A percentile compares a stretch with the other conserved stretches of the same genome.
phyloP scores from a whole-genome alignment of 1,140 invertebrate species.

The Popillia japonica region DNA sequence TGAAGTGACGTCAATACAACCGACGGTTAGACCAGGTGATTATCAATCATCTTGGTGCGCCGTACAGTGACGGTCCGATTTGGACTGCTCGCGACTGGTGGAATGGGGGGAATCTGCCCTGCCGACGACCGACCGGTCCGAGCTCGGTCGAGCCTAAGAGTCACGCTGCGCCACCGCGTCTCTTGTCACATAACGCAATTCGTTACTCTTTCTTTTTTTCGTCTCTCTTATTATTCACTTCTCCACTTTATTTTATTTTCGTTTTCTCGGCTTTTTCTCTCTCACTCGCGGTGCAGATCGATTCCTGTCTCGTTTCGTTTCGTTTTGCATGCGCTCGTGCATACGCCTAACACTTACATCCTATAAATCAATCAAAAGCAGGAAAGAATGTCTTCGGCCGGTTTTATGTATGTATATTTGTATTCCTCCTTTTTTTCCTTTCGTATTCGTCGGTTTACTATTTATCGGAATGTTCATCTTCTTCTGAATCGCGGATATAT shows the following conservation, averaged over 20 bases:
- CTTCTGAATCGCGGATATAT: background rate
- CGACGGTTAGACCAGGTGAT: slow-evolving; percentile 54
- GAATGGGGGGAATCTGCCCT: slow-evolving; percentile 16
- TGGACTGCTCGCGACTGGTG: background rate
- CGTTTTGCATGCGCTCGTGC: background rate
- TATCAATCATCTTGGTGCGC: slow-evolving; percentile 57
- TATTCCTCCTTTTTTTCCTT: background rate
- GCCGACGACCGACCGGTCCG: background rate
- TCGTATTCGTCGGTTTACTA: background rate
- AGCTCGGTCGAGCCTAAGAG: background rate
- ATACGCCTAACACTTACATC: slow-evolving; percentile 20
- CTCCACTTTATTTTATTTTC: slow-evolving; percentile 1
- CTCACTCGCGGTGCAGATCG: background rate
- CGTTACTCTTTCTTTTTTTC: background rate
- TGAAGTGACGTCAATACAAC: slow-evolving; percentile 56
- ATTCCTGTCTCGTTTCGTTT: background rate
- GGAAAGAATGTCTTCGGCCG: slow-evolving; percentile 23
- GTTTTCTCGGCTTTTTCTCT: background rate
- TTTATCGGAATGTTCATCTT: background rate
- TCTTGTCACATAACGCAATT: slow-evolving; percentile 29
- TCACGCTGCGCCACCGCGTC: slow-evolving; percentile 26
- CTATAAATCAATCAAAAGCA: slow-evolving; percentile 34
- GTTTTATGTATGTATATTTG: slow-evolving; percentile 32
- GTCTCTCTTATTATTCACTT: background rate
- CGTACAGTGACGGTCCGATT: slow-evolving; percentile 48